phyloP scores from a whole-genome alignment of 92 coral and sea anemone species.

The Porites lobata region DNA sequence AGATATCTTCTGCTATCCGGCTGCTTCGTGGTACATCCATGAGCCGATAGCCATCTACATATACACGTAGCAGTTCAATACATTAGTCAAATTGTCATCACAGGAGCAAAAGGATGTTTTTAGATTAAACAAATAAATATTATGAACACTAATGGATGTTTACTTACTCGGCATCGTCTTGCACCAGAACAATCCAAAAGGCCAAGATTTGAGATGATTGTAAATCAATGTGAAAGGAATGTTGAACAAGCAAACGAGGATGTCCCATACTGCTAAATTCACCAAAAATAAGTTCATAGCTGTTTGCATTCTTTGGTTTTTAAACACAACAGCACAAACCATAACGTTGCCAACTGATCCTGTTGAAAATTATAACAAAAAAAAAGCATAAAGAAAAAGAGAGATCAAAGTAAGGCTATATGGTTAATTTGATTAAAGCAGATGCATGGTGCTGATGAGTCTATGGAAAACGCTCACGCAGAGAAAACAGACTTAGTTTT shows the following conservation, averaged over 20 bases:
- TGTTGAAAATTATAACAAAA: conserved; percentile 3
- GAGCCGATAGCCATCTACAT: neutral
- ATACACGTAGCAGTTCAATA: neutral
- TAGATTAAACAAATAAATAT: neutral
- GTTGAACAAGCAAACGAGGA: conserved; percentile 91
- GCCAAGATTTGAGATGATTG: conserved; percentile 86
- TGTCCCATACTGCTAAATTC: conserved; percentile 93
- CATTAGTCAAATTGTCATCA: neutral
- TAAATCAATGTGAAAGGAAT: conserved; percentile 90
- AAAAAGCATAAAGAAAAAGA: neutral
- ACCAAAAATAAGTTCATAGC: conserved; percentile 98
- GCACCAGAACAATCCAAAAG: conserved; percentile 94
- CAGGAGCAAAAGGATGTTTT: neutral
- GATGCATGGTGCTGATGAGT: no score
- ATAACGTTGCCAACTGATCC: conserved; percentile 87
- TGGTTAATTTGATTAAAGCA: neutral
- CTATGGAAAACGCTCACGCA: no score
- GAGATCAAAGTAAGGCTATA: neutral
- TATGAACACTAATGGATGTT: neutral
- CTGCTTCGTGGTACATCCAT: no score
- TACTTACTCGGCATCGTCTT: conserved; percentile 93
- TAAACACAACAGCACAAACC: conserved; percentile 95
- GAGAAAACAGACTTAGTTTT: no score
- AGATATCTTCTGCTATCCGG: no score
- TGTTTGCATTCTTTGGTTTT: conserved; percentile 96